These are phyloP conservation scores for Adrianichthys oophorus DNA, from an alignment of 2,797 vertebrate genomes.

Conservation along the genomic window DNA sequence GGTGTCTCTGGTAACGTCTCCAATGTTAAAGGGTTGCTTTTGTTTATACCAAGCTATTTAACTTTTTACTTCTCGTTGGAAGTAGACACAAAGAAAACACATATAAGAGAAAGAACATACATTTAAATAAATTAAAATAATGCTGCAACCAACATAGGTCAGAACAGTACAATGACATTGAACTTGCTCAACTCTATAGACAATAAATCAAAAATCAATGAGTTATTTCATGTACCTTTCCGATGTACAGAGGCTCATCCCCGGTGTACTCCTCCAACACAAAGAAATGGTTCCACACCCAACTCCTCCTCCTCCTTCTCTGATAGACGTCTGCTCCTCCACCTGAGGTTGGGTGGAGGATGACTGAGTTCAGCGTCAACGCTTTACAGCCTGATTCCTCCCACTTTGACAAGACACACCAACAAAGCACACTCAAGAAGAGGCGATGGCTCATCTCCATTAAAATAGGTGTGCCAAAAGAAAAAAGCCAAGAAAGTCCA, in stretches of 20 bases:
- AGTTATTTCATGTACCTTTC: constrained; percentile 81
- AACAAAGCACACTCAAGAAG: constrained; percentile 10
- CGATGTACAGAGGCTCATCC: constrained; percentile 90
- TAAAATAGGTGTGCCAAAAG: background rate
- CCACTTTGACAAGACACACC: constrained; percentile 5
- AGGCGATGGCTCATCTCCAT: constrained; percentile 13
- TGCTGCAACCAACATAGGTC: background rate
- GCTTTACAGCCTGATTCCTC: background rate
- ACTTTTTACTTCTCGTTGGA: too few relatives aligned
- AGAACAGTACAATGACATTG: background rate
- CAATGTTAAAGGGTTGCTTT: too few relatives aligned
- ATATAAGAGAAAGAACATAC: too few relatives aligned
- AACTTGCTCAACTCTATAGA: background rate
- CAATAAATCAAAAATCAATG: background rate
- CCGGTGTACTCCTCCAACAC: constrained; percentile 92
- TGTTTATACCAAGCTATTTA: too few relatives aligned
- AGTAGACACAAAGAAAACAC: too few relatives aligned
- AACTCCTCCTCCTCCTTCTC: constrained; percentile 85
- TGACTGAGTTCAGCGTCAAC: constrained; percentile 11
- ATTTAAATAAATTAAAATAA: background rate
- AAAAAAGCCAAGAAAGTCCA: too few relatives aligned
- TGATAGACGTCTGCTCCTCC: constrained; percentile 44
- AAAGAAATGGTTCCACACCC: constrained; percentile 98
- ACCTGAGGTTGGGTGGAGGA: background rate
- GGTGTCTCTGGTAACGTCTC: too few relatives aligned